Evolutionary conservation across 2,888 invertebrate species (phyloP).

Genomic region (Hemistola chrysoprasaria): DNA sequence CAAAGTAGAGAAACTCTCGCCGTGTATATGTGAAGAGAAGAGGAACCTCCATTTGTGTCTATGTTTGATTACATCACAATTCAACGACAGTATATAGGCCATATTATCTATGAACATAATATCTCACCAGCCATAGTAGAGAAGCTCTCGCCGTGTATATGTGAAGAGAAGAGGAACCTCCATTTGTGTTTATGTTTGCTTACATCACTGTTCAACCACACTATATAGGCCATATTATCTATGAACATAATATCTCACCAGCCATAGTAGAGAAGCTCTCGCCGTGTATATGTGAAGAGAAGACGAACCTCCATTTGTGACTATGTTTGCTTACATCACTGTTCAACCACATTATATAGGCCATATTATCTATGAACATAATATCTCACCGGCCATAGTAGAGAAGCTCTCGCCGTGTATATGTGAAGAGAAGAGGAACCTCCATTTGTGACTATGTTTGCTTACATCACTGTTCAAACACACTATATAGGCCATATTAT

Average conservation of each 20-base stretch:
- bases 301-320: constrained; percentile 92
- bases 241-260: too few relatives aligned
- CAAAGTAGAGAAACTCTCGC: constrained; percentile 94
- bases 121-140: constrained; percentile 91
- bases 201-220: constrained; percentile 90
- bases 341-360: constrained; percentile 91
- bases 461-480: constrained; percentile 91
- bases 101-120: constrained; percentile 89
- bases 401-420: constrained; percentile 96
- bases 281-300: constrained; percentile 93
- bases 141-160: constrained; percentile 95
- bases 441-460: constrained; percentile 90
- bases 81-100: constrained; percentile 90
- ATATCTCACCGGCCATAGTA: constrained; percentile 84
- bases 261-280: constrained; percentile 94
- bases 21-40: constrained; percentile 93
- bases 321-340: constrained; percentile 88
- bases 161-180: constrained; percentile 93
- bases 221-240: constrained; percentile 89
- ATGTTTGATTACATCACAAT: constrained; percentile 88
- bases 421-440: constrained; percentile 92
- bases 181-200: constrained; percentile 90
- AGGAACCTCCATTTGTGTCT: constrained; percentile 93
- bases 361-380: constrained; percentile 56
- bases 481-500: constrained; percentile 89